These are phyloP conservation scores for Cerceris rybyensis DNA, from an alignment of 2,888 invertebrate species.

Conservation along the genomic window DNA sequence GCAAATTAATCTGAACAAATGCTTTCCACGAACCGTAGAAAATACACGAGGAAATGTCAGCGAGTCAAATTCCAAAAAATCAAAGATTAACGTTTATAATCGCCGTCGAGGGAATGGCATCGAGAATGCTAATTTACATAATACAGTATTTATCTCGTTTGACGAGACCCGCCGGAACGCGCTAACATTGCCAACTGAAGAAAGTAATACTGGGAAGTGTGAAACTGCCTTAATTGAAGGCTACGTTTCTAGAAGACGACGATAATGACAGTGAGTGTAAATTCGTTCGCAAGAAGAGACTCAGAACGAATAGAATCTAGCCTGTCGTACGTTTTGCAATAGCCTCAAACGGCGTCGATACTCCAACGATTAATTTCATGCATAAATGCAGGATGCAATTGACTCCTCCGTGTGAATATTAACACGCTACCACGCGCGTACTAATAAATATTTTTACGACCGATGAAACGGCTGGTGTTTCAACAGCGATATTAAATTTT, in stretches of 20 bases:
- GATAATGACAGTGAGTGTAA: constrained; percentile 38
- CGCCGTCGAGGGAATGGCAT: background rate
- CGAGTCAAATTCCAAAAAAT: background rate
- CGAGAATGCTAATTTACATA: background rate
- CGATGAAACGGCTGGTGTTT: too few species aligned
- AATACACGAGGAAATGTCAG: too few species aligned
- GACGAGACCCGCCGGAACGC: background rate
- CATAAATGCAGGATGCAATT: constrained; percentile 15
- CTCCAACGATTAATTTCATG: constrained; percentile 45
- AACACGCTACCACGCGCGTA: too few species aligned
- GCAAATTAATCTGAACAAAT: too few species aligned
- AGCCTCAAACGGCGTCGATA: constrained; percentile 42
- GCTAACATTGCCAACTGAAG: background rate
- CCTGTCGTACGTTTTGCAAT: constrained; percentile 27
- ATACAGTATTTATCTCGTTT: background rate
- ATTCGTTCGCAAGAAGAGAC: constrained; percentile 36
- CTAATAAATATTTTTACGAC: too few species aligned
- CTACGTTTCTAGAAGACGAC: constrained; percentile 16
- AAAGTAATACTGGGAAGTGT: constrained; percentile 16
- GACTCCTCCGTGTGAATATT: background rate
- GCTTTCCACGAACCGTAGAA: too few species aligned
- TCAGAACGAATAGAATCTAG: constrained; percentile 41
- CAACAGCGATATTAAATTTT: too few species aligned
- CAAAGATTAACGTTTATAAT: background rate
- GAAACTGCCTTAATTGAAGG: constrained; percentile 42